A percentile compares a stretch with the other conserved stretches of the same genome.
These are phyloP conservation scores for Phocoena phocoena DNA, from an alignment of 2,113 vertebrate species.

Conservation along the genomic window DNA sequence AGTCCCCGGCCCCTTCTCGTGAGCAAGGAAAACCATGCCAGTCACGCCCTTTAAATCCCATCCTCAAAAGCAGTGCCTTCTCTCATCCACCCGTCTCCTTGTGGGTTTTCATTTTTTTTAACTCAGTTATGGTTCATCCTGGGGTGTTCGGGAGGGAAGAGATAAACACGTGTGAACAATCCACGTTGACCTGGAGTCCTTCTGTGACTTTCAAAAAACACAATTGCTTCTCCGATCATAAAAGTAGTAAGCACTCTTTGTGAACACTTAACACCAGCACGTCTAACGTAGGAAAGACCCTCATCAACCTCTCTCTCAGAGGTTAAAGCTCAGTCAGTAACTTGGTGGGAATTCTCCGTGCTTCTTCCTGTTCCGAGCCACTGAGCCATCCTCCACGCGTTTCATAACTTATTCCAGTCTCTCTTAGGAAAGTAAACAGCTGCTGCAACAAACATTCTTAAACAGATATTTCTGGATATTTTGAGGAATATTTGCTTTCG, in stretches of 20 bases:
- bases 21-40: neutral
- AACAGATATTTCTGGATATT: rapidly evolving
- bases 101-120: neutral
- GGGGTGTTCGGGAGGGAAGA: neutral
- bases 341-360: too few species aligned
- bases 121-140: neutral
- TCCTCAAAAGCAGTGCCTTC: neutral
- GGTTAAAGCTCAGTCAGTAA: neutral
- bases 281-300: rapidly evolving
- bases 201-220: neutral
- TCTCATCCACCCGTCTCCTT: neutral
- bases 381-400: rapidly evolving
- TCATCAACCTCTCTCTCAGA: rapidly evolving
- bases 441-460: rapidly evolving
- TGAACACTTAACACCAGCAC: rapidly evolving
- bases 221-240: neutral
- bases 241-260: too few species aligned
- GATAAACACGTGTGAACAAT: neutral
- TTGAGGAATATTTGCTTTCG: neutral
- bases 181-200: too few species aligned
- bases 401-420: rapidly evolving
- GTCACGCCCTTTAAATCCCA: neutral
- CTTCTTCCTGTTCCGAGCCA: neutral
- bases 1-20: neutral
- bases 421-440: neutral